Conservation (phyloP, 35 echinoderm and acorn worm genomes). For the Lytechinus pictus region DNA sequence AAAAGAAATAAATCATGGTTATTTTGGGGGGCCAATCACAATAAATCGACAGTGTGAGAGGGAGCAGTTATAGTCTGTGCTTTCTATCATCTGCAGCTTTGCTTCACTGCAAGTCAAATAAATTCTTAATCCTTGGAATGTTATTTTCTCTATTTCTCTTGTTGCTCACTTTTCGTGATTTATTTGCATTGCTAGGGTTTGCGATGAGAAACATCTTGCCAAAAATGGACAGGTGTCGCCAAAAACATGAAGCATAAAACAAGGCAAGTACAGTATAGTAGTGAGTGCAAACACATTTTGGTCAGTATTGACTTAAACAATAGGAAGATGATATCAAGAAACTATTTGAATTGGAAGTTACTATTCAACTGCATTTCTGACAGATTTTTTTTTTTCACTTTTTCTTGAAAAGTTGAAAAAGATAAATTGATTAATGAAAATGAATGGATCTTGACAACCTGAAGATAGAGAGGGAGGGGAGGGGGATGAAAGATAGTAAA, state of each 20-base stretch:
- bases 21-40: background rate
- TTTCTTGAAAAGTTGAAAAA: too few species aligned
- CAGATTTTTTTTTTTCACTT: too few species aligned
- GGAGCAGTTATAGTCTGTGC: background rate
- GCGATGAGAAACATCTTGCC: background rate
- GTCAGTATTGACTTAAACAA: background rate
- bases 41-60: background rate
- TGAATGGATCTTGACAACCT: too few species aligned
- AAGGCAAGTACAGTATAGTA: background rate
- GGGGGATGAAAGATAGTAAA: too few species aligned
- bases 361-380: background rate
- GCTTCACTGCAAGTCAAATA: slow-evolving; percentile 39
- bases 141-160: slow-evolving; percentile 11
- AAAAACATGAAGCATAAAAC: background rate
- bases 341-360: background rate
- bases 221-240: slow-evolving; percentile 29
- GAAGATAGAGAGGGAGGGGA: too few species aligned
- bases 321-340: background rate
- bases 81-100: background rate
- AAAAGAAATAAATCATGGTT: slow-evolving; percentile 10
- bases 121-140: slow-evolving; percentile 24
- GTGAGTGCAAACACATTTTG: slow-evolving; percentile 22
- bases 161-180: slow-evolving; percentile 12
- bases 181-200: background rate
- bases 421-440: too few species aligned